Conservation (phyloP, 2,797 vertebrate genomes). For the Oryzias dopingdopingensis region DNA sequence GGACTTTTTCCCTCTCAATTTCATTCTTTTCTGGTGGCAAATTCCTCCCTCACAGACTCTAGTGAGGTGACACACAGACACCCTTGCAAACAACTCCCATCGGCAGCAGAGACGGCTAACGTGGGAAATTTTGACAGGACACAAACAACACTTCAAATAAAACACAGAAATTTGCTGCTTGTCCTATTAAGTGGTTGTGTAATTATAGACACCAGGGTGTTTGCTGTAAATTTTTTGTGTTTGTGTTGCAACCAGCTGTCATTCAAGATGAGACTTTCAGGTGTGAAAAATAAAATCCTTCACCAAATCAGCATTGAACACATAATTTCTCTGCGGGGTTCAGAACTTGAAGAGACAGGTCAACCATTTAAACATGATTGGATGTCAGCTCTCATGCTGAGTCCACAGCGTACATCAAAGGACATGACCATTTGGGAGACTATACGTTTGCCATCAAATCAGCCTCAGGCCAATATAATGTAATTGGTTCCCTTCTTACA, state of each 20-base stretch:
- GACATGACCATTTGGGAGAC: conserved; percentile 57
- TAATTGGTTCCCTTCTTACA: conserved; percentile 65
- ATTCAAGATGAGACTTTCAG: conserved; percentile 46
- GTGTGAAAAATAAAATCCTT: conserved; percentile 45
- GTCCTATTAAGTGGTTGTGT: conserved; percentile 68
- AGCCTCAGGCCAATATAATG: conserved; percentile 57
- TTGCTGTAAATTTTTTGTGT: conserved; percentile 43
- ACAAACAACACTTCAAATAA: conserved; percentile 56
- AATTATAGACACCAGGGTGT: conserved; percentile 67
- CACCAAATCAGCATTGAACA: conserved; percentile 54
- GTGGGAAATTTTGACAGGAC: conserved; percentile 66
- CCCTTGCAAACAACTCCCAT: conserved; percentile 68
- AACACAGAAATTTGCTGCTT: conserved; percentile 61
- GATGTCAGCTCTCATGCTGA: conserved; percentile 67
- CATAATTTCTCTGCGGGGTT: conserved; percentile 62
- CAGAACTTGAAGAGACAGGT: conserved; percentile 64
- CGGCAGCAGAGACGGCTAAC: conserved; percentile 63
- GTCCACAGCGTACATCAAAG: conserved; percentile 65
- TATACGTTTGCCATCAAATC: conserved; percentile 68
- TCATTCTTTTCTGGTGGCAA: conserved; percentile 68
- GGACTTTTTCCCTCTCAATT: conserved; percentile 70
- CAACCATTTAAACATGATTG: conserved; percentile 71
- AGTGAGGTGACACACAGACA: conserved; percentile 70
- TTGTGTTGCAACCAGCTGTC: conserved; percentile 39
- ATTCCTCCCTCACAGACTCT: conserved; percentile 65